Evolutionary conservation across 1,140 invertebrate genomes (phyloP), one percentile per base, ranked within the genome.

Genomic region (Drosophila truncata): DNA sequence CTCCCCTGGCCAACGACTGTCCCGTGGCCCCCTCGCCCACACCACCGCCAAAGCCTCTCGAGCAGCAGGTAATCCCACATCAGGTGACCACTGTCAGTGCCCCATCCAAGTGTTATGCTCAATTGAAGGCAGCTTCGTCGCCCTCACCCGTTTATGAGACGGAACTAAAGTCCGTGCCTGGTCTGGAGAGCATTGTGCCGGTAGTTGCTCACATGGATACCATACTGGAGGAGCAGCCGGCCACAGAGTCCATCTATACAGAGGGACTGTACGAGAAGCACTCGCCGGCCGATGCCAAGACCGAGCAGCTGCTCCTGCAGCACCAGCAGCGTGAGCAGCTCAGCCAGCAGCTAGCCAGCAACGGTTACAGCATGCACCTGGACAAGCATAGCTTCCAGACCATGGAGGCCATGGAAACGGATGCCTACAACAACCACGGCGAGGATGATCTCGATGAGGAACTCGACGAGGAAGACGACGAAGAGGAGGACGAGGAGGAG

Each of bases 171-270:
- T 49, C 58, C 2, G 78, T 41, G 88, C 93, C 87, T 80, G 35
- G 46, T 9, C 13, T 69, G 27, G 93, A 59, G 91, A 79, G 54
- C 33, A 74, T 61, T 47, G 52, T 67, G 33, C 83, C 75, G 0
- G 29, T 62, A 7, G 76, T 39, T 16, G 25, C 49, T 13, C 63
- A 47, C 7, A 58, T 71, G 14, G 61, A 63, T 2, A 44, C 49
- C 16, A 55, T 88, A 9, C 37, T 87, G 16, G 59, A 78, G 93
- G 85, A 94, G 81, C 80, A 94, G 92, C 77, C 71, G 14, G 81
- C 60, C 9, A 71, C 62, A 2, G 76, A 78, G 49, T 70, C 64
- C 4, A 75, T 76, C 41, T 80, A 83, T 27, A 59, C 50, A 9
- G 76, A 80, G 35, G 46, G 58, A 1, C 41, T 78, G 13, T 88